Evolutionary conservation across 2,888 invertebrate genomes (phyloP).

Genomic region (Chalcosyrphus nemorum): DNA sequence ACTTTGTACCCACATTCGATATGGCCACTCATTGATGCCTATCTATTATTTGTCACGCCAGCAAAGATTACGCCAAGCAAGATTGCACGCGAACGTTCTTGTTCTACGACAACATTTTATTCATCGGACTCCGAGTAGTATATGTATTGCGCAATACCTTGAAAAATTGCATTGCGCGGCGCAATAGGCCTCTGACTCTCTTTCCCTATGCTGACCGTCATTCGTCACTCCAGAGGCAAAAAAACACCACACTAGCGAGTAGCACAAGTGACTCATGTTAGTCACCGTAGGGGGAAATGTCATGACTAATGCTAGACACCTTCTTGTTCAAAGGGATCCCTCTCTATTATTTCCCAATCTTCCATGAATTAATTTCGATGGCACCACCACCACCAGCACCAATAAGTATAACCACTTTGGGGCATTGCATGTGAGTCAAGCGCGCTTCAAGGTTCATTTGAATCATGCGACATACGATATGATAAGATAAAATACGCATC

Average conservation of each 20-base stretch:
- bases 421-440: conserved; percentile 22
- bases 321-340: conserved; percentile 28
- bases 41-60: conserved; percentile 39
- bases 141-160: conserved; percentile 55
- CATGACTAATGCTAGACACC: conserved; percentile 60
- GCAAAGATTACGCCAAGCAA: conserved; percentile 24
- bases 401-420: conserved; percentile 6
- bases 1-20: neutral
- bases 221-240: conserved; percentile 53
- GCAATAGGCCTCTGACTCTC: conserved; percentile 1
- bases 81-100: conserved; percentile 13
- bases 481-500: conserved; percentile 41
- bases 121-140: neutral
- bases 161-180: conserved; percentile 44
- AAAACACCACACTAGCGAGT: neutral
- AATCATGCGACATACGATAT: conserved; percentile 65
- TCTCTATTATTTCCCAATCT: conserved; percentile 1
- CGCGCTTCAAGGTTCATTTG: conserved; percentile 7
- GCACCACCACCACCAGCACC: conserved; percentile 1
- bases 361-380: conserved; percentile 4
- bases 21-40: neutral
- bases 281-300: conserved; percentile 48
- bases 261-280: conserved; percentile 35
- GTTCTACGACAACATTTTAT: neutral
- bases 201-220: conserved; percentile 48